A percentile compares a stretch with the other conserved stretches of the same genome.
Evolutionary conservation across 2,797 vertebrate species (phyloP).

Genomic region (Pseudomugil gertrudae): DNA sequence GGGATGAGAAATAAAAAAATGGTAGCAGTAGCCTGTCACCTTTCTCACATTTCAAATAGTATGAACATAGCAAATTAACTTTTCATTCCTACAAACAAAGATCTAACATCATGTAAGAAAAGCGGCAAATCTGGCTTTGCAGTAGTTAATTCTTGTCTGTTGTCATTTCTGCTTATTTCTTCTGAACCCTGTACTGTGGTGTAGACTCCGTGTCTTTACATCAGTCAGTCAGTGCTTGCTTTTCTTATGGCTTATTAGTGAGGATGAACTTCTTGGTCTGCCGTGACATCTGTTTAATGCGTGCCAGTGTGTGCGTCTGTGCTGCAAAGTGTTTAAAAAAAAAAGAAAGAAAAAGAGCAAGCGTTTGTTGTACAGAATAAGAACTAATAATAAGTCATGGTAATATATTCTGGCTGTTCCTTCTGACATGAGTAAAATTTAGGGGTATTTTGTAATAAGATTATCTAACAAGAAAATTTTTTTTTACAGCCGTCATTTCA

Average conservation of each 20-base stretch:
- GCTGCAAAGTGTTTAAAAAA: too few relatives aligned
- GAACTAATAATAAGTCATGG: too few relatives aligned
- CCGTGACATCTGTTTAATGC: too few relatives aligned
- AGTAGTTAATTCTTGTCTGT: slow-evolving; percentile 30
- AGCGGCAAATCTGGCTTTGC: slow-evolving; percentile 15
- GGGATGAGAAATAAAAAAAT: slow-evolving; percentile 18
- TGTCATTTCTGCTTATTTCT: slow-evolving; percentile 31
- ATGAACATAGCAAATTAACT: slow-evolving; percentile 11
- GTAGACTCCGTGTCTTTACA: slow-evolving; percentile 26
- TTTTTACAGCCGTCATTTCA: too few relatives aligned
- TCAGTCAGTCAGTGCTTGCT: slow-evolving; percentile 34
- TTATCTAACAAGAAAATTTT: too few relatives aligned
- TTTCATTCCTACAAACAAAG: slow-evolving; percentile 14
- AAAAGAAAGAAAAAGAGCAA: too few relatives aligned
- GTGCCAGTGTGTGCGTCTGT: too few relatives aligned
- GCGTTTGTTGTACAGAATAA: too few relatives aligned
- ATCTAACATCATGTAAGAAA: slow-evolving; percentile 3
- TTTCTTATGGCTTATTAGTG: background rate
- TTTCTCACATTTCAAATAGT: slow-evolving; percentile 1
- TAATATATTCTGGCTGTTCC: too few relatives aligned
- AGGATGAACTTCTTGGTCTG: too few relatives aligned
- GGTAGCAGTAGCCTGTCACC: slow-evolving; percentile 21
- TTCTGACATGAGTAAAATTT: too few relatives aligned
- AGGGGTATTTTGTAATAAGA: too few relatives aligned
- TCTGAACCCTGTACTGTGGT: slow-evolving; percentile 30